Conservation (phyloP, 2,888 invertebrate species). For the Heliconius ethilla region DNA sequence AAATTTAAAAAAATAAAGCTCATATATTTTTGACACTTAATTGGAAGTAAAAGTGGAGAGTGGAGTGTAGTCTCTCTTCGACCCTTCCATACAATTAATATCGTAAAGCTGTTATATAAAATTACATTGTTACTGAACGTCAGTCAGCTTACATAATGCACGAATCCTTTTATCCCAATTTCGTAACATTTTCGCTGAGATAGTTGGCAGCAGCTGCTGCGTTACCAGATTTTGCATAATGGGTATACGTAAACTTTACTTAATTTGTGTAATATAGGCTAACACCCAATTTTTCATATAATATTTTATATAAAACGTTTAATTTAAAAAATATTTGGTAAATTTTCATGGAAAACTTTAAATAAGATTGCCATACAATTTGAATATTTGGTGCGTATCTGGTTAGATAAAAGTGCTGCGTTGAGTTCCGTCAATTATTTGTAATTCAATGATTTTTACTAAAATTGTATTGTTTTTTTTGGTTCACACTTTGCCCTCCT, state of each 20-base stretch:
- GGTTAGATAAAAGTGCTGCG: no score
- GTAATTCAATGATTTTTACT: no score
- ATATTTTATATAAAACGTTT: neutral
- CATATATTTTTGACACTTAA: neutral
- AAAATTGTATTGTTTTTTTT: no score
- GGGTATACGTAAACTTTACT: conserved; percentile 35
- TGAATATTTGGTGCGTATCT: no score
- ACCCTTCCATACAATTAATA: neutral
- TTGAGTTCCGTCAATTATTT: no score
- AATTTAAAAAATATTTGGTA: neutral
- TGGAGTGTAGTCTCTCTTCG: neutral
- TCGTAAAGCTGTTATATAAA: neutral
- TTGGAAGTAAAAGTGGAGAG: neutral
- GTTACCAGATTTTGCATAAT: conserved; percentile 41
- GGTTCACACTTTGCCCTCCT: no score
- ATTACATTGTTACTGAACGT: conserved; percentile 5
- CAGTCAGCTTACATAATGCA: conserved; percentile 33
- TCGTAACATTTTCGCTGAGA: conserved; percentile 48
- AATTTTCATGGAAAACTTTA: neutral
- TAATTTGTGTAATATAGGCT: conserved; percentile 37
- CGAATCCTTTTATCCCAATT: conserved; percentile 47
- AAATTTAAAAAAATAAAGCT: neutral
- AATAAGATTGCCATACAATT: no score
- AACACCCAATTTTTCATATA: conserved; percentile 33
- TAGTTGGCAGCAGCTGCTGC: conserved; percentile 46